A percentile compares a stretch with the other conserved stretches of the same genome.
phyloP scores from a whole-genome alignment of 2,797 vertebrate species.

The Dallia pectoralis region DNA sequence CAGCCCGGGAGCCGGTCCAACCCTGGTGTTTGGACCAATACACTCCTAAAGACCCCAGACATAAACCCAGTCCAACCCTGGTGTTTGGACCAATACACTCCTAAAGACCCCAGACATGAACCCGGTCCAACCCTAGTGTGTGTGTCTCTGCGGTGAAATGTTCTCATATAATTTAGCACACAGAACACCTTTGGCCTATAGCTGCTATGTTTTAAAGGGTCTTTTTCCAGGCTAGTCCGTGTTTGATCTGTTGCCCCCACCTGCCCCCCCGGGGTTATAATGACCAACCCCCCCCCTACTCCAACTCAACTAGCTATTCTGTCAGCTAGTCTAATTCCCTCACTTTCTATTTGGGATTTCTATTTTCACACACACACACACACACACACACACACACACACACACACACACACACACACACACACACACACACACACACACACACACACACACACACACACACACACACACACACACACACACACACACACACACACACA shows the following conservation, averaged over 20 bases:
- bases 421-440: conserved; percentile 62
- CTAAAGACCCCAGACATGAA: background rate
- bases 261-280: conserved; percentile 2
- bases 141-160: background rate
- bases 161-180: background rate
- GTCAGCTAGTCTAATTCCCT: conserved; percentile 62
- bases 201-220: background rate
- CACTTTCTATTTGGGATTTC: conserved; percentile 68
- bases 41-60: background rate
- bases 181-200: background rate
- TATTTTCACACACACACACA: conserved; percentile 63
- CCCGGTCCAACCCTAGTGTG: background rate
- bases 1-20: background rate
- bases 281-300: conserved; percentile 14
- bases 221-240: conserved; percentile 27
- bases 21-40: background rate
- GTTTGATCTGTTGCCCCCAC: conserved; percentile 26
- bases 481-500: conserved; percentile 60
- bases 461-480: conserved; percentile 69
- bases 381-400: conserved; percentile 71
- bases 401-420: conserved; percentile 60
- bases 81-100: background rate
- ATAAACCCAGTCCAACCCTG: background rate
- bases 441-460: conserved; percentile 69
- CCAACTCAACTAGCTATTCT: conserved; percentile 20